phyloP scores from a whole-genome alignment of 2,797 vertebrate species.

The Silurus lanzhouensis region DNA sequence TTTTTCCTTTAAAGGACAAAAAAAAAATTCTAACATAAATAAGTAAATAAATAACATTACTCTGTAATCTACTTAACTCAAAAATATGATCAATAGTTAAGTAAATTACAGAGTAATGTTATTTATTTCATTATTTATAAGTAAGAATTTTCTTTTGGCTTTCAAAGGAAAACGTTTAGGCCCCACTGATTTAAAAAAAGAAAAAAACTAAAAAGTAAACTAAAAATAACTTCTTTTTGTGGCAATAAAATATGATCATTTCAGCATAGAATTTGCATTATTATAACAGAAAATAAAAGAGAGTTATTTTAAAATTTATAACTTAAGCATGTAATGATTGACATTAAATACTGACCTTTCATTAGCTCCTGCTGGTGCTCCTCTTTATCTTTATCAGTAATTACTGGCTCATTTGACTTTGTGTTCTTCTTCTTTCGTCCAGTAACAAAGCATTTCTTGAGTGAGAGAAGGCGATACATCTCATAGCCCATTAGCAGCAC shows the following conservation, averaged over 20 bases:
- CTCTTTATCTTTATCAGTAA: constrained; percentile 97
- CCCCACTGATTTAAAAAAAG: too few species aligned
- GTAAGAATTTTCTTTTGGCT: too few species aligned
- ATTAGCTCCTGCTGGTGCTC: constrained; percentile 95
- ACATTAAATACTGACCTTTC: constrained; percentile 77
- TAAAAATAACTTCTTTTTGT: not conserved
- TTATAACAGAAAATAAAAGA: not conserved
- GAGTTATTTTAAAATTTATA: not conserved
- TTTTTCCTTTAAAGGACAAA: too few species aligned
- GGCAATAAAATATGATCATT: not conserved
- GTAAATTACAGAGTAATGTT: too few species aligned
- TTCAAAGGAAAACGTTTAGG: too few species aligned
- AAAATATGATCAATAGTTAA: too few species aligned
- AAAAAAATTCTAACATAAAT: too few species aligned
- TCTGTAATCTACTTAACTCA: too few species aligned
- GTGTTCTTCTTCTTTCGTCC: constrained; percentile 95
- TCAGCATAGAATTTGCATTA: not conserved
- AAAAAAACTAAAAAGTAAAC: too few species aligned
- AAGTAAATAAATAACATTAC: too few species aligned
- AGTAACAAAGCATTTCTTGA: constrained; percentile 97
- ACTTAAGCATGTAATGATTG: not conserved
- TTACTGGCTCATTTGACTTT: constrained; percentile 90
- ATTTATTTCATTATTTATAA: too few species aligned
- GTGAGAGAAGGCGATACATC: constrained; percentile 96
- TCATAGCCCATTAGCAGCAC: constrained; percentile 98